Evolutionary conservation across 1,140 invertebrate genomes (phyloP), one percentile per base, ranked within the genome.

Genomic region (Elysia chlorotica): DNA sequence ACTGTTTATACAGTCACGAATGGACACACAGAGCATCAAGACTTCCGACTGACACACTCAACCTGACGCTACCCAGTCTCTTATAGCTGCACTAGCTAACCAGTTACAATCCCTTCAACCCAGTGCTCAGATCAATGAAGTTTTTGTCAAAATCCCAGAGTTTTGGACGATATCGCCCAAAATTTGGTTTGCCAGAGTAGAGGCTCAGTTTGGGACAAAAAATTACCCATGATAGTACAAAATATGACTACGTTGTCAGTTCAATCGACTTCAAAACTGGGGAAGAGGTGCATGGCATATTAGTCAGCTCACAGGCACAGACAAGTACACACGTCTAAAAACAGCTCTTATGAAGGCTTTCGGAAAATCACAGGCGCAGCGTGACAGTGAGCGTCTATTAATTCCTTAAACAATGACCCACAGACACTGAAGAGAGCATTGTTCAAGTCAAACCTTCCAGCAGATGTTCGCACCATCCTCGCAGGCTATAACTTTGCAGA

Each of bases 191-290:
- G 41, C 41, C 41, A 48, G n/a, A 48, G 41, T 48, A 48, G 41
- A 48, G 41, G 41, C 41, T 14, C 41, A 48, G 41, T 48, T 48
- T 48, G 41, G 41, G 14, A 59, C 56, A 6, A 19, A 30, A 23
- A 30, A 59, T 59, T 25, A 30, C 28, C 19, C 56, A 59, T 6
- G 17, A 59, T 25, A 10, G 25, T 6, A 59, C 56, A 10, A 59
- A 59, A 59, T 28, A 59, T 30, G 56, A 59, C 28, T 59, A 59
- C 56, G 56, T 59, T 10, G 56, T 59, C 17, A 59, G 56, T 59
- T 17, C 56, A 10, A 6, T 59, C 10, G 41, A 30, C 6, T 17
- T 59, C 10, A 25, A 59, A 6, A 59, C 56, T 10, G 56, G 14
- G 6, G 56, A 59, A 59, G 56, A 59, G 25, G 25, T 59, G 10